Evolutionary conservation across 2,113 vertebrate species (phyloP), one percentile per base, ranked within the genome.

Genomic region (Ailuropoda melanoleuca): DNA sequence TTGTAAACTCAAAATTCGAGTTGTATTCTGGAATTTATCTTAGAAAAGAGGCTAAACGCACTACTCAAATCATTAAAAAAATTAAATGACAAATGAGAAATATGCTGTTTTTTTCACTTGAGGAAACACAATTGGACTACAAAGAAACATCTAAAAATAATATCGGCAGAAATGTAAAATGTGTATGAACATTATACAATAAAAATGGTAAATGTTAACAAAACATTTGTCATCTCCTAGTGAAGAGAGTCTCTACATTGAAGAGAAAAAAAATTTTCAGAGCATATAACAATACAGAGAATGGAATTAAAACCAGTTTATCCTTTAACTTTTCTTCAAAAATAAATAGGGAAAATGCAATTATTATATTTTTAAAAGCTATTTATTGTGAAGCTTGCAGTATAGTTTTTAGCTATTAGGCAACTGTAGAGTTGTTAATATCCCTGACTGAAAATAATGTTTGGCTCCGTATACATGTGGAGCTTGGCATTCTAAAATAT

Each of bases 11-110:
- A 97, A 50, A 24, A 96, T 55, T 97, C 93, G 97, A 95, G 90
- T 93, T 98, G 50, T 77, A 50, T 78, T 74, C 77, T 97, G 92
- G 96, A 98, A 83, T 75, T 93, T 62, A 96, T 95, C 87, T 97
- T 97, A 97, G 75, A 81, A 97, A 98, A 96, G 91, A 86, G 93
- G 95, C 92, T 96, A 98, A 96, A 37, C 56, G 68, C 48, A 98
- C 96, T 96, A 58, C 8, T 80, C n/a, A 53, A 94, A 62, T 95
- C 56, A 80, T 31, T 88, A 90, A 93, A 68, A 53, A 64, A 97
- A 92, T n/a, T 60, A 72, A 23, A 77, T 83, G 46, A 87, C 43
- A 56, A 89, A 23, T 60, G 66, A 81, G 26, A 14, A 86, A 46
- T 80, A 31, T 17, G 43, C 48, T 8, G 11, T 50, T 23, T 78